Percentiles rank a stretch among this genome's conserved stretches.
Evolutionary conservation across 2,797 vertebrate species (phyloP).

Genomic region (Melanotaenia pygmaea): DNA sequence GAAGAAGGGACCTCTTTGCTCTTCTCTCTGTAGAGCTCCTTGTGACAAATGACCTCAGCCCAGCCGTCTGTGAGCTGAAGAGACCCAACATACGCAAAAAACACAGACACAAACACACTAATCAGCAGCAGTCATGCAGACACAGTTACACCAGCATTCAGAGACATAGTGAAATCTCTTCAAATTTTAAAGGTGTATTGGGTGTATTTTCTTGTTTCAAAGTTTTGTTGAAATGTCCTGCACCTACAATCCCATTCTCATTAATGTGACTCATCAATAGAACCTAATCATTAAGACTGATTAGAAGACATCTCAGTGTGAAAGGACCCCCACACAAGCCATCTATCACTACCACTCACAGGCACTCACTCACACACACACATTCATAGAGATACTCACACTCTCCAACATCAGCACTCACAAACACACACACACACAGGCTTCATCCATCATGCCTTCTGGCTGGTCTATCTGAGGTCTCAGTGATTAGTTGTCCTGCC

Average conservation of each 20-base stretch:
- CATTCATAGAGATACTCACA: conserved; percentile 16
- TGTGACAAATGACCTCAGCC: conserved; percentile 51
- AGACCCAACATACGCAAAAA: conserved; percentile 24
- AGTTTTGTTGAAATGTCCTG: conserved; percentile 46
- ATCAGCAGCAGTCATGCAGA: conserved; percentile 29
- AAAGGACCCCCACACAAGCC: conserved; percentile 77
- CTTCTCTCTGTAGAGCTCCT: conserved; percentile 49
- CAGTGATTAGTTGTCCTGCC: conserved; percentile 87
- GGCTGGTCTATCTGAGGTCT: conserved; percentile 86
- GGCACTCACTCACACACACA: conserved; percentile 29
- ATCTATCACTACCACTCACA: conserved; percentile 73
- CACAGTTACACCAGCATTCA: conserved; percentile 3
- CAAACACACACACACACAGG: conserved; percentile 43
- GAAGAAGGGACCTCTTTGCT: conserved; percentile 43
- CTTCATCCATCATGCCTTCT: conserved; percentile 79
- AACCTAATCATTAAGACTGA: conserved; percentile 85
- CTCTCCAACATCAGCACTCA: conserved; percentile 29
- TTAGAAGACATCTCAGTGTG: conserved; percentile 83
- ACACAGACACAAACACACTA: conserved; percentile 9
- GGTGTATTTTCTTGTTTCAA: conserved; percentile 34
- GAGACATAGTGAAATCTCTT: conserved; percentile 7
- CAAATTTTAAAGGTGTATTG: conserved; percentile 19
- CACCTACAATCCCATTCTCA: conserved; percentile 58
- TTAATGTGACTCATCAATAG: conserved; percentile 72
- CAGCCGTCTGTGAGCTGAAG: conserved; percentile 21